Evolutionary conservation across 2,113 vertebrate species (phyloP), one percentile per base, ranked within the genome.

Genomic region (Sinocyclocheilus rhinocerous): DNA sequence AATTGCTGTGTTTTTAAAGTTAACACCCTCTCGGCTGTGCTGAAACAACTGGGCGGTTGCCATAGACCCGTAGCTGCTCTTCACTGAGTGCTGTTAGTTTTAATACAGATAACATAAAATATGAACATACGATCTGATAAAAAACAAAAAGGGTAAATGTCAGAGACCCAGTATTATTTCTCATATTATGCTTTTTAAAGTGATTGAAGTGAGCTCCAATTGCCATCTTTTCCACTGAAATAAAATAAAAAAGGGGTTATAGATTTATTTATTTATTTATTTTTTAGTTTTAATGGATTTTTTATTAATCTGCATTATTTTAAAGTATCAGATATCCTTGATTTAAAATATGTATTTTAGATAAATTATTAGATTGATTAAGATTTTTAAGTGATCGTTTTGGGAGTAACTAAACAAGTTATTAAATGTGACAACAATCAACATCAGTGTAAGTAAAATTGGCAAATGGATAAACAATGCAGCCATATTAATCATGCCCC

Each of bases 1-100:
- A 70, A 82, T 55, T 33, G 11, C 18, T 52, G 18, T 33, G 63
- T 50, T 82, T 70, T 52, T 52, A 82, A 69, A 52, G 42, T 52
- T 70, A 29, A 52, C 80, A 22, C 63, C 39, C 59, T 65, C 39
- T 48, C 10, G 48, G 5, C 52, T 52, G 61, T 24, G 20, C 16
- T 81, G 57, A 81, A 45, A 67, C n/a, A 45, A 9, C 36, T 15
- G 11, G 13, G 22, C 7, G 3, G 22, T 81, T 18, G 6, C 11
- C 6, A 6, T 13, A 39, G 20, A n/a, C 52, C 52, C 20, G 22
- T 10, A 6, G 16, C 48, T 77, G 75, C 24, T 33, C 33, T 52
- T 26, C 1, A 10, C 2, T 24, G 48, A 20, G 24, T 29, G 26
- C 48, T 77, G 52, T 77, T 76, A 4, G 29, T 39, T 79, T 79